phyloP scores from a whole-genome alignment of 92 coral and sea anemone species.

The Isaurus tuberculatus region DNA sequence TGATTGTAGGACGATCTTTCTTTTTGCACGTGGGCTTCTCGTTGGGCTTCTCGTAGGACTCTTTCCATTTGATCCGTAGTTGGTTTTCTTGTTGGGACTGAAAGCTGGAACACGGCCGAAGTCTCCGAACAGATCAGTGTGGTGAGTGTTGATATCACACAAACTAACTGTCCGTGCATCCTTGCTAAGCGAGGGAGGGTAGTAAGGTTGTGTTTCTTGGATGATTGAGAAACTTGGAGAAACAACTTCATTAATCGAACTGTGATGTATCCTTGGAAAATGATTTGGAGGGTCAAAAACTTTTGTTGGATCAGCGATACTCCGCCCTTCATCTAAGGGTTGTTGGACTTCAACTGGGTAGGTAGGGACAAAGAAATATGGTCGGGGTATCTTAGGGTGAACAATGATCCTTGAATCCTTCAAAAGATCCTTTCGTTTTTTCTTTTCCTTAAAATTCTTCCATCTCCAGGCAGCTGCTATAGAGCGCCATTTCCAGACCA shows the following conservation, averaged over 20 bases:
- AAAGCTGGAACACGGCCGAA: neutral
- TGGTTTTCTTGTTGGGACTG: neutral
- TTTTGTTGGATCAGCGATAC: slow-evolving; percentile 31
- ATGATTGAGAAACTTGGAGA: slow-evolving; percentile 17
- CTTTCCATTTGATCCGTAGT: slow-evolving; percentile 29
- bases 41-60: slow-evolving; percentile 19
- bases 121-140: slow-evolving; percentile 8
- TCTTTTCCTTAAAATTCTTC: slow-evolving; percentile 24
- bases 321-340: slow-evolving; percentile 9
- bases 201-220: slow-evolving; percentile 5
- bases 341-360: slow-evolving; percentile 40
- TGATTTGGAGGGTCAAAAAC: slow-evolving; percentile 28
- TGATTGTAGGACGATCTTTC: slow-evolving; percentile 21
- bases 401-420: slow-evolving; percentile 34
- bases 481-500: slow-evolving; percentile 39
- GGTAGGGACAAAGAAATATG: slow-evolving; percentile 9
- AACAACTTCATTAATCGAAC: slow-evolving; percentile 8
- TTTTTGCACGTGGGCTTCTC: slow-evolving; percentile 8
- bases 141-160: slow-evolving; percentile 39
- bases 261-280: slow-evolving; percentile 33
- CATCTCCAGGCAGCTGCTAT: slow-evolving; percentile 38
- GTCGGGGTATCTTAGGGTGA: slow-evolving; percentile 36
- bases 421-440: neutral
- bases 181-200: neutral
- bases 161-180: slow-evolving; percentile 19